A percentile compares a stretch with the other conserved stretches of the same genome.
Evolutionary conservation across 1,140 invertebrate genomes (phyloP).

Genomic region (Drosophila neocordata): DNA sequence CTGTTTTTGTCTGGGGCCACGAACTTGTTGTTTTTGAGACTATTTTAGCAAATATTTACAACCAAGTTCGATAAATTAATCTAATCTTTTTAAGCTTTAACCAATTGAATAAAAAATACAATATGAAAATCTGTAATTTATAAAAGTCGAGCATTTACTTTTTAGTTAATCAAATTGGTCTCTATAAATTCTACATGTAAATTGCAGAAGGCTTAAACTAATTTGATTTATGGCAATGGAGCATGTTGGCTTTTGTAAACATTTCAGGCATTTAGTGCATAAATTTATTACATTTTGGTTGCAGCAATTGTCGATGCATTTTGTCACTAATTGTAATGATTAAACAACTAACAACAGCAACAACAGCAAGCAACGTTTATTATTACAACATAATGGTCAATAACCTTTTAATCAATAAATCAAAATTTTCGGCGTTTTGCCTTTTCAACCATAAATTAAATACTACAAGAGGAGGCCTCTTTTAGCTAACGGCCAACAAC

Average conservation of each 20-base stretch:
- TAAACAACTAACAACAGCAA: slow-evolving; percentile 21
- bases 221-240: slow-evolving; percentile 32
- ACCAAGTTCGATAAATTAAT: no score
- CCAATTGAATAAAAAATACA: no score
- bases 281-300: slow-evolving; percentile 53
- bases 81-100: no score
- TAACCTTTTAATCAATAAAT: slow-evolving; percentile 76
- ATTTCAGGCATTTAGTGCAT: slow-evolving; percentile 63
- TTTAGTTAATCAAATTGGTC: not conserved
- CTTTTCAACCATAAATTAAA: slow-evolving; percentile 74
- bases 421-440: slow-evolving; percentile 58
- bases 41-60: no score
- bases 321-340: slow-evolving; percentile 66
- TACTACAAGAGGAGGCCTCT: slow-evolving; percentile 32
- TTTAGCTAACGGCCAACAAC: not conserved
- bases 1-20: no score
- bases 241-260: slow-evolving; percentile 42
- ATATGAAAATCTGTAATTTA: no score
- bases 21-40: no score
- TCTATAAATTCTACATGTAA: not conserved
- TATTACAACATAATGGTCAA: slow-evolving; percentile 62
- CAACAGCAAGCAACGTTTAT: slow-evolving; percentile 45
- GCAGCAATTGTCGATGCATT: slow-evolving; percentile 40
- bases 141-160: not conserved
- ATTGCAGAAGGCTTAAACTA: slow-evolving; percentile 7